phyloP scores from a whole-genome alignment of 2,113 vertebrate species.

The Oophaga pumilio region DNA sequence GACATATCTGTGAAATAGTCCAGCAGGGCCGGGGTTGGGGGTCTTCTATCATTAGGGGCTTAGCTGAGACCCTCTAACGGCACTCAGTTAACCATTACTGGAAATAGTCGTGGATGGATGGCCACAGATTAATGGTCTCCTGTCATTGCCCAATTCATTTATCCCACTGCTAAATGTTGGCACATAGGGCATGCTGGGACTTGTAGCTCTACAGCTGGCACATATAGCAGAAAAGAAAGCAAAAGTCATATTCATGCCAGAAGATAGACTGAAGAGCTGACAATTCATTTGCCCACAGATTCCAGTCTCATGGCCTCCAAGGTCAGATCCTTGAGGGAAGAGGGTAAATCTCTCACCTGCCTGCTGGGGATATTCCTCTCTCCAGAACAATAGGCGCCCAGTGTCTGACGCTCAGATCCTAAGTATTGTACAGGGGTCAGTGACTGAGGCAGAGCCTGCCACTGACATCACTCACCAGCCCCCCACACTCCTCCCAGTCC shows the following conservation, averaged over 20 bases:
- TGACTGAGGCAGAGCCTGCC: constrained; percentile 12
- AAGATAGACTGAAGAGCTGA: background rate
- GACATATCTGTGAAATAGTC: too few species aligned
- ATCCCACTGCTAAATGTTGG: background rate
- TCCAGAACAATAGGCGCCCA: constrained; percentile 44
- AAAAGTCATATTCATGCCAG: background rate
- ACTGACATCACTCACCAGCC: constrained; percentile 3
- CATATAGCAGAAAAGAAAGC: background rate
- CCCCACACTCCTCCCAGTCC: constrained; percentile 10
- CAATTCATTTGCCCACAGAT: background rate
- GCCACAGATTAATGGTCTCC: background rate
- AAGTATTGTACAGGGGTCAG: constrained; percentile 29
- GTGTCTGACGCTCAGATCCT: constrained; percentile 31
- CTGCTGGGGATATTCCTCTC: background rate
- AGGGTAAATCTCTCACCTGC: constrained; percentile 6
- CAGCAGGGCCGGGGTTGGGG: background rate
- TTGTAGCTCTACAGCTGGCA: background rate
- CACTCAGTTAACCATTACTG: background rate
- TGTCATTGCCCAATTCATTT: background rate
- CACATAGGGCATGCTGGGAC: background rate
- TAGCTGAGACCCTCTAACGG: background rate
- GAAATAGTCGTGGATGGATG: background rate
- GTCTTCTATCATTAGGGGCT: background rate
- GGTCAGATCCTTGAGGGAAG: background rate
- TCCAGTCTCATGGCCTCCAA: background rate